A percentile compares a stretch with the other conserved stretches of the same genome.
Evolutionary conservation across 2,888 invertebrate species (phyloP).

Genomic region (Papilio gigon): DNA sequence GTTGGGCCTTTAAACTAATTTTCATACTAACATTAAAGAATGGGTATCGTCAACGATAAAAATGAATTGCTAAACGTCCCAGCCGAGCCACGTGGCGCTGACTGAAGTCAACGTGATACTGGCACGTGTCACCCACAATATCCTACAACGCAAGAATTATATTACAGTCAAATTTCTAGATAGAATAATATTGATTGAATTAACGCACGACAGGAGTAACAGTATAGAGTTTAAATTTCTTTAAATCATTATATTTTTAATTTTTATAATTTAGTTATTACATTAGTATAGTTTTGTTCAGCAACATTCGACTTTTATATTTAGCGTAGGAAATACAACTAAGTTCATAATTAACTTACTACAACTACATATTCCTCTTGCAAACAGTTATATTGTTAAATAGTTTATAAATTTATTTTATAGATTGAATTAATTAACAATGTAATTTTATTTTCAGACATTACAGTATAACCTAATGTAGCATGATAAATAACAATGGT

Average conservation of each 20-base stretch:
- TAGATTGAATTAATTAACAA: constrained; percentile 38
- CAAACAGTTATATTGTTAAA: constrained; percentile 34
- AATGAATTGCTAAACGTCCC: too few relatives aligned
- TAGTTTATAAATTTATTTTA: constrained; percentile 33
- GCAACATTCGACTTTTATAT: constrained; percentile 28
- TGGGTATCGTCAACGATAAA: too few relatives aligned
- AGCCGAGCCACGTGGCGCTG: too few relatives aligned
- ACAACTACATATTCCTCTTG: constrained; percentile 39
- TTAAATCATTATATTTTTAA: constrained; percentile 17
- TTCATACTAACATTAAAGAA: too few relatives aligned
- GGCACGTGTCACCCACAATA: too few relatives aligned
- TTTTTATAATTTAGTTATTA: neutral
- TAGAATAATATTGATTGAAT: neutral
- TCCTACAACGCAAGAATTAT: too few relatives aligned
- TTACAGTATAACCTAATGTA: constrained; percentile 32
- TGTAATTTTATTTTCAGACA: constrained; percentile 31
- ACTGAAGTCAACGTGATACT: too few relatives aligned
- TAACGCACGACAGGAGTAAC: constrained; percentile 34
- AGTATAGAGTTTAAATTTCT: neutral
- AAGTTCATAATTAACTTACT: constrained; percentile 36
- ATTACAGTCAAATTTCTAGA: too few relatives aligned
- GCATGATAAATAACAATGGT: constrained; percentile 41
- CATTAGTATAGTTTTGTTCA: constrained; percentile 20
- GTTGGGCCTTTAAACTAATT: too few relatives aligned
- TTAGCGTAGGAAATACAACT: constrained; percentile 38